Evolutionary conservation across 2,888 invertebrate species (phyloP), one percentile per base, ranked within the genome.

Genomic region (Anthrax anthrax): DNA sequence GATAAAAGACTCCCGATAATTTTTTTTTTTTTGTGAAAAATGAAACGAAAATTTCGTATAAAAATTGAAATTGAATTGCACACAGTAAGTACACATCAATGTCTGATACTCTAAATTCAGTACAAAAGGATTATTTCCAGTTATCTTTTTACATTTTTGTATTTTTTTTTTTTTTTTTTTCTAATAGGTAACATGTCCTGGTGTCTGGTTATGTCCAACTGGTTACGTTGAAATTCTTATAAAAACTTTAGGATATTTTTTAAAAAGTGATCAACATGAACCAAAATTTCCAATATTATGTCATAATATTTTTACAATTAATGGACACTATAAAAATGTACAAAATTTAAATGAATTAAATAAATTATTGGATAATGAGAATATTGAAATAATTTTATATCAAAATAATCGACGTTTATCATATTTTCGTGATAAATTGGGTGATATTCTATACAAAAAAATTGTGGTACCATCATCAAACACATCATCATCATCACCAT

Each of bases 121-220:
- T 27, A 37, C 13, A 10, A 43, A 29, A 19, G 38, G 39, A 14
- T 40, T 27, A 29, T n/a, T 23, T 18, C 9, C 37, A 18, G n/a
- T 43, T 37, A 23, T 23, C 8, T 23, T 23, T 23, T 23, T 8
- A 23, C 23, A 23, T 23, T 4, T 6, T 8, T 23, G 23, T 23
- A 23, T 29, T 12, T 29, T 3, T 29, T 29, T 3, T 29, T 12
- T 6, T 18, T 42, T 16, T 18, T 18, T 17, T 5, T 5, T 32
- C 9, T 32, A 23, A 4, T 32, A 67, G 67, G 56, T 67, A 27
- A 65, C 68, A 37, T 67, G 68, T 37, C 67, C 67, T 1, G 67
- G 68, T 2, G 67, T 67, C 32, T 67, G 68, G 64, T 55, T 67
- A 1, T 67, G 67, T 47, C 60, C 61, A 12, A 62, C 60, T 53